Base-by-base conservation (phyloP, 2,888 invertebrate genomes). In the Cerastis leucographa region DNA sequence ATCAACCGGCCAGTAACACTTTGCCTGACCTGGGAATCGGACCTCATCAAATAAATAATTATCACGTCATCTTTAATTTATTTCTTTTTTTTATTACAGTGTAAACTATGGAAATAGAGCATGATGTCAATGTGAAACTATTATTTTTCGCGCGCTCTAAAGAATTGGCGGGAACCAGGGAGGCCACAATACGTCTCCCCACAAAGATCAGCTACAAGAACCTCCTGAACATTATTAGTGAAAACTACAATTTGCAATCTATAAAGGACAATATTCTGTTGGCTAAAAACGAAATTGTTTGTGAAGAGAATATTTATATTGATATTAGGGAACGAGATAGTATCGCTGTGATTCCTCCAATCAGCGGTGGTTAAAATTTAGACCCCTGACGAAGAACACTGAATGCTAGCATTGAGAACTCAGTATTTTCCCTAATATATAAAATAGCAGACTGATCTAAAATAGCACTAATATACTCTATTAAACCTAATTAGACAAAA, bases 91-190 rank as follows among this genome's bases (percentile, higher is more conserved):
- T 87, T 86, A 49, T 91, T 91, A 8, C 92, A 95, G 94, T 78
- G 91, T 92, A 91, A 94, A 95, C 89, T 92, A 96, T 96, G 96
- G 96, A 96, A 90, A 93, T 94, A 95, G 96, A 95, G 81, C 89
- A 91, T 90, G 91, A 81, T 40, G 97, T 97, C 2, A 95, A 95
- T 86, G 97, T 98, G 66, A 98, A 97, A 93, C 90, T 99, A 78
- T 94, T 99, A 89, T 99, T 99, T 95, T 99, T 99, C 95, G 99
- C 99, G 0, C 98, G 98, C 97, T 98, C 99, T 59, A 98, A 98
- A 91, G 99, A 99, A 94, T 94, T 99, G 74, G 97, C 97, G 40
- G 98, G 98, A 65, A 95, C 97, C 56, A 95, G 95, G 67, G 97
- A 97, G 90, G 95, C 97, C 11, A 93, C 91, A 22, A 91, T 98